phyloP scores from a whole-genome alignment of 37 sponge, comb jelly and placozoan genomes.

The Beroe forskalii region DNA sequence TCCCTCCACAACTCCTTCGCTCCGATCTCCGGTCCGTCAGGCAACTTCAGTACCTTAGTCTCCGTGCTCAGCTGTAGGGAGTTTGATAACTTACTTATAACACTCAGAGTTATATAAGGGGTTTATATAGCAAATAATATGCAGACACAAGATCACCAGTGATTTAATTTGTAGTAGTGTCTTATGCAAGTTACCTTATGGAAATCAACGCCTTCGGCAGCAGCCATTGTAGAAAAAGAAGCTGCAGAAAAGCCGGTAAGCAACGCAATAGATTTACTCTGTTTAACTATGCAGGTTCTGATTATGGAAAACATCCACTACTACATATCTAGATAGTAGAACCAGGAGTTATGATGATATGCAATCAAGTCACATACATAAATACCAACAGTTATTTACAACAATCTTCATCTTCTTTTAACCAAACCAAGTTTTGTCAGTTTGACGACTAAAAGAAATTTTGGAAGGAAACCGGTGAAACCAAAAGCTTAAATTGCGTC shows the following conservation, averaged over 20 bases:
- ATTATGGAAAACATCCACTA: slow-evolving; percentile 50
- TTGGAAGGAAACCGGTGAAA: too few species aligned
- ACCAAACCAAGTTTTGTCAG: too few species aligned
- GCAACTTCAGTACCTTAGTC: slow-evolving; percentile 32
- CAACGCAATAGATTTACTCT: slow-evolving; percentile 36
- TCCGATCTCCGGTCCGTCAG: slow-evolving; percentile 14
- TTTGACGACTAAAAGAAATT: too few species aligned
- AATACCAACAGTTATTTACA: too few species aligned
- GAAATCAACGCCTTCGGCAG: slow-evolving; percentile 26
- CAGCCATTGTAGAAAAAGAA: slow-evolving; percentile 14
- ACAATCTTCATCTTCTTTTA: too few species aligned
- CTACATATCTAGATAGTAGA: neutral
- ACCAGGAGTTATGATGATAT: neutral
- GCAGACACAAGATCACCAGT: too few species aligned
- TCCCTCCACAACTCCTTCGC: slow-evolving; percentile 18
- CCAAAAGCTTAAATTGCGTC: too few species aligned
- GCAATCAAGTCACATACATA: neutral
- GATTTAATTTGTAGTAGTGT: too few species aligned
- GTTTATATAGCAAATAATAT: too few species aligned
- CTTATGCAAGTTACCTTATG: slow-evolving; percentile 64
- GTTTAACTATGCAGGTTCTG: slow-evolving; percentile 34
- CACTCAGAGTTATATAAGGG: neutral
- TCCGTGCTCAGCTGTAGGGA: slow-evolving; percentile 23
- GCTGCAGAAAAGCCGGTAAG: slow-evolving; percentile 3
- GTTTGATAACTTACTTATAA: too few species aligned